Evolutionary conservation across 2,888 invertebrate genomes (phyloP).

Genomic region (Lamellibrachia columna): DNA sequence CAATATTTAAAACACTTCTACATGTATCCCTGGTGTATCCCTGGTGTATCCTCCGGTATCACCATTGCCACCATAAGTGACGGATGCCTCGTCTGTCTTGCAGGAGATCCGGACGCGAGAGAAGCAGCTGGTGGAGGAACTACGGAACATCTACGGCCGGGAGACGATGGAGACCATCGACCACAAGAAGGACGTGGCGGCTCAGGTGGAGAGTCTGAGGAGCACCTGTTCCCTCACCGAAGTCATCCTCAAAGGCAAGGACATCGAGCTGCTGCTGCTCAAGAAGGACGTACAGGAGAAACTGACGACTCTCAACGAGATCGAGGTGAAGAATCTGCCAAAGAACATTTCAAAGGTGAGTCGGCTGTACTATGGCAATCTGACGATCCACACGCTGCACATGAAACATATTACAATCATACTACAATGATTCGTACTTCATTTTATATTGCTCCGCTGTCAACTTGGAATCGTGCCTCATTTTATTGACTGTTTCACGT

Average conservation of each 20-base stretch:
- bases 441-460: background rate
- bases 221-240: slow-evolving; percentile 59
- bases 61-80: too few species aligned
- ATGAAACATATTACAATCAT: background rate
- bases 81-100: background rate
- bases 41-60: too few species aligned
- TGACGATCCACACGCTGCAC: background rate
- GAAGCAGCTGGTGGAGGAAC: slow-evolving; percentile 54
- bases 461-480: too few species aligned
- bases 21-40: too few species aligned
- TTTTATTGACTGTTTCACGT: too few species aligned
- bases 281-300: slow-evolving; percentile 62
- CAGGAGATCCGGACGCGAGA: slow-evolving; percentile 46
- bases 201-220: slow-evolving; percentile 54
- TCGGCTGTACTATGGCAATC: slow-evolving; percentile 50
- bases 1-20: too few species aligned
- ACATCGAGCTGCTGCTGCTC: slow-evolving; percentile 62
- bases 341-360: slow-evolving; percentile 46
- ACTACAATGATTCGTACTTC: background rate
- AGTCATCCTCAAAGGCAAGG: slow-evolving; percentile 60
- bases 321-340: slow-evolving; percentile 55
- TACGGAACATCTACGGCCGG: slow-evolving; percentile 55
- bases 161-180: slow-evolving; percentile 54
- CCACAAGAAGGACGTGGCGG: slow-evolving; percentile 47
- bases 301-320: slow-evolving; percentile 53